phyloP scores from a whole-genome alignment of 2,797 vertebrate genomes.

The Benthosema pterotum region DNA sequence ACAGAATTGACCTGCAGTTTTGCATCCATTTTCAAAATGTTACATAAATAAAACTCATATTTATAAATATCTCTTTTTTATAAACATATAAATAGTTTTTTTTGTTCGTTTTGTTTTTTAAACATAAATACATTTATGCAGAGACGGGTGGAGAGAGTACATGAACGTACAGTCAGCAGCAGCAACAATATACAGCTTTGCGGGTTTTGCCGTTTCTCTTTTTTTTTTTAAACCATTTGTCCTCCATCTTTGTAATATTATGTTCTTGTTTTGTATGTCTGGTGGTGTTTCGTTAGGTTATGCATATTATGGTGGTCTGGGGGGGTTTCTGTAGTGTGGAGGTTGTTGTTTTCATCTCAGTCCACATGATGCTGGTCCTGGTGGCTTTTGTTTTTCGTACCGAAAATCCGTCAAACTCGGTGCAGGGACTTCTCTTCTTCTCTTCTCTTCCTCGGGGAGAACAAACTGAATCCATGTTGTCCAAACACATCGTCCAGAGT shows the following conservation, averaged over 20 bases:
- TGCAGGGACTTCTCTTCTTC: constrained; percentile 52
- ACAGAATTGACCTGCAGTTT: constrained; percentile 90
- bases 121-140: constrained; percentile 99
- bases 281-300: constrained; percentile 74
- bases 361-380: constrained; percentile 83
- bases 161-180: constrained; percentile 91
- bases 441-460: constrained; percentile 64
- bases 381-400: constrained; percentile 84
- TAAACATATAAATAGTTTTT: constrained; percentile 99
- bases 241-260: constrained; percentile 76
- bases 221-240: constrained; percentile 87
- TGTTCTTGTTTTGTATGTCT: constrained; percentile 61
- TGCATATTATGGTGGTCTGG: constrained; percentile 66
- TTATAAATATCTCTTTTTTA: constrained; percentile 99
- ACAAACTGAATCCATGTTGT: constrained; percentile 68
- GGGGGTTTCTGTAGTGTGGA: constrained; percentile 70
- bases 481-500: constrained; percentile 68
- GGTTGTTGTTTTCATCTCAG: constrained; percentile 78
- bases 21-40: constrained; percentile 92
- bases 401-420: constrained; percentile 76
- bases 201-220: constrained; percentile 81
- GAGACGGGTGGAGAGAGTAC: constrained; percentile 85
- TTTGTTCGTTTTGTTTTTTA: constrained; percentile 88
- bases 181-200: constrained; percentile 92
- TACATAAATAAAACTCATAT: constrained; percentile 99